A percentile compares a stretch with the other conserved stretches of the same genome.
Evolutionary conservation across 1,140 invertebrate species (phyloP).

Genomic region (Lineus longissimus): DNA sequence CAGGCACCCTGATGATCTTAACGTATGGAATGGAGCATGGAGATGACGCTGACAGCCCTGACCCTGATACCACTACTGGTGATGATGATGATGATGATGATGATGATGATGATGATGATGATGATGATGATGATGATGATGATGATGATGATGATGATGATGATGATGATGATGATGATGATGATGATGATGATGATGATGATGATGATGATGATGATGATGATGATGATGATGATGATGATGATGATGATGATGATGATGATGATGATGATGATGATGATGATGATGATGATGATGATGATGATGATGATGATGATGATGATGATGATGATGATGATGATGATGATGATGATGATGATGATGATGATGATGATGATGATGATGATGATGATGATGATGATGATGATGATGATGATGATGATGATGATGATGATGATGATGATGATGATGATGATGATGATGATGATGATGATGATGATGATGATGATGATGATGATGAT

Average conservation of each 20-base stretch:
- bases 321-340: constrained; percentile 13
- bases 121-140: constrained; percentile 4
- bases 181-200: constrained; percentile 14
- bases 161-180: constrained; percentile 13
- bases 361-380: not conserved
- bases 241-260: constrained; percentile 10
- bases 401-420: constrained; percentile 12
- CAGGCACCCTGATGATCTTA: too few species aligned
- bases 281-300: constrained; percentile 11
- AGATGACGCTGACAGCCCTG: not conserved
- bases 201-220: constrained; percentile 9
- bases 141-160: constrained; percentile 6
- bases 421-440: constrained; percentile 19
- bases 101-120: constrained; percentile 9
- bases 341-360: constrained; percentile 8
- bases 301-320: constrained; percentile 17
- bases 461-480: constrained; percentile 18
- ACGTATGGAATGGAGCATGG: too few species aligned
- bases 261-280: constrained; percentile 8
- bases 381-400: constrained; percentile 6
- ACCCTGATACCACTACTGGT: too few species aligned
- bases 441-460: constrained; percentile 19
- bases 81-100: not conserved
- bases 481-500: constrained; percentile 19
- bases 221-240: constrained; percentile 14